Percentiles rank a stretch among this genome's conserved stretches.
Conservation (phyloP, 2,888 invertebrate species). For the Lasioglossum calceatum region DNA sequence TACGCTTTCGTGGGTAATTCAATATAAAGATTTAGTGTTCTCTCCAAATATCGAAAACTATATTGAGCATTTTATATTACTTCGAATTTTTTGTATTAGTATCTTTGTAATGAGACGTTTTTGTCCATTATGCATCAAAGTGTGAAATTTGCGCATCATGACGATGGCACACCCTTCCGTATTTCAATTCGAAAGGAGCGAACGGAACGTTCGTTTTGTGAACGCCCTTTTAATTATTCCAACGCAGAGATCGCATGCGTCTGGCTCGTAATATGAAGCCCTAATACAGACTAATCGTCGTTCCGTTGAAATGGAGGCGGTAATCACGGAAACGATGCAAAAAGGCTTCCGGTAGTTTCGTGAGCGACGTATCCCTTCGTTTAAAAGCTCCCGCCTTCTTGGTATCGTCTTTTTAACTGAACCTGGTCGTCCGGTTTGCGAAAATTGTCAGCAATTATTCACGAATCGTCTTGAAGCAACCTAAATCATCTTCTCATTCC, state of each 20-base stretch:
- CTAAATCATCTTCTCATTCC: background rate
- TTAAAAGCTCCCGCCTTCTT: conserved; percentile 37
- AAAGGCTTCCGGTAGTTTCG: conserved; percentile 69
- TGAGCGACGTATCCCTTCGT: conserved; percentile 57
- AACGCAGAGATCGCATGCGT: conserved; percentile 71
- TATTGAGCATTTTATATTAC: background rate
- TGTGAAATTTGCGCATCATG: background rate
- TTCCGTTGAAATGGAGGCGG: conserved; percentile 67
- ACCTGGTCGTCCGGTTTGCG: background rate
- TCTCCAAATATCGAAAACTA: background rate
- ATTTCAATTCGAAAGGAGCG: background rate
- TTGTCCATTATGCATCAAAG: background rate
- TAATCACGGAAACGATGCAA: conserved; percentile 73
- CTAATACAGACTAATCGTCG: conserved; percentile 73
- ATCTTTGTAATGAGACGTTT: background rate
- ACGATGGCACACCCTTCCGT: background rate
- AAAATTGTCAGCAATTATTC: conserved; percentile 6
- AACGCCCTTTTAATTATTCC: conserved; percentile 69
- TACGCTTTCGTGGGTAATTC: too few species aligned
- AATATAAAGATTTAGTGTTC: background rate
- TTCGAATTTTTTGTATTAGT: background rate
- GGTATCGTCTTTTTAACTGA: background rate
- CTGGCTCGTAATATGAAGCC: conserved; percentile 70
- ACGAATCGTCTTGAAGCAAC: background rate
- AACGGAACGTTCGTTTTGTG: conserved; percentile 64